These are phyloP conservation scores for Tinamus major DNA, from an alignment of 2,797 vertebrate species.

Conservation along the genomic window DNA sequence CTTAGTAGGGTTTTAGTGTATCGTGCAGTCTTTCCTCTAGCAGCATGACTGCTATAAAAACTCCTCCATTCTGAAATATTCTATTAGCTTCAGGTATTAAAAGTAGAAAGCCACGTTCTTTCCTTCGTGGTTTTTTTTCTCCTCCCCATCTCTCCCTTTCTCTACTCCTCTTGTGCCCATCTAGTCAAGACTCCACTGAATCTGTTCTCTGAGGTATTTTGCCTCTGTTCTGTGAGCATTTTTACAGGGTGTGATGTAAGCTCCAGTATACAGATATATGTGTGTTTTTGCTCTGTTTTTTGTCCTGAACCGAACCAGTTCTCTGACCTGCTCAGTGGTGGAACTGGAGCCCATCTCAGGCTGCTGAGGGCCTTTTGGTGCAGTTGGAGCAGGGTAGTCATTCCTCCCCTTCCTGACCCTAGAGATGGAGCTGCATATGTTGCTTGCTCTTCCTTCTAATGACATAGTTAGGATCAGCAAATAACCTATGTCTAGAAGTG, in stretches of 20 bases:
- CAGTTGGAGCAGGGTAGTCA: not conserved
- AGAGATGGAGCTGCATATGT: not conserved
- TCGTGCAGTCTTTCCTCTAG: not conserved
- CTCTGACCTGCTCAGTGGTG: not conserved
- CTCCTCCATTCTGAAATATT: constrained; percentile 23
- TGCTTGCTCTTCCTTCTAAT: not conserved
- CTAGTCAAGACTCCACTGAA: not conserved
- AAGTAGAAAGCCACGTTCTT: not conserved
- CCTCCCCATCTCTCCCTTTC: not conserved
- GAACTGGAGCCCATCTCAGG: not conserved
- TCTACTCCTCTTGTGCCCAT: not conserved
- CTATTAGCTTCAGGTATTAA: not conserved
- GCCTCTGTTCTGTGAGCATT: not conserved
- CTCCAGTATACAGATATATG: not conserved
- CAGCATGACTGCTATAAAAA: not conserved
- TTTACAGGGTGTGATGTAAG: not conserved
- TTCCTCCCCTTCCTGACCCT: not conserved
- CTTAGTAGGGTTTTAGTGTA: not conserved
- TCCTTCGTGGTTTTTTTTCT: not conserved
- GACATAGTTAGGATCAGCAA: not conserved
- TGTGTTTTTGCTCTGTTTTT: not conserved
- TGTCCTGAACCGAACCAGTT: not conserved
- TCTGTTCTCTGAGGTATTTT: not conserved
- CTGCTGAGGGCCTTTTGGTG: not conserved
- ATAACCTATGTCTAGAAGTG: not conserved